phyloP scores from a whole-genome alignment of 2,113 vertebrate genomes.

The Syngnathus floridae region DNA sequence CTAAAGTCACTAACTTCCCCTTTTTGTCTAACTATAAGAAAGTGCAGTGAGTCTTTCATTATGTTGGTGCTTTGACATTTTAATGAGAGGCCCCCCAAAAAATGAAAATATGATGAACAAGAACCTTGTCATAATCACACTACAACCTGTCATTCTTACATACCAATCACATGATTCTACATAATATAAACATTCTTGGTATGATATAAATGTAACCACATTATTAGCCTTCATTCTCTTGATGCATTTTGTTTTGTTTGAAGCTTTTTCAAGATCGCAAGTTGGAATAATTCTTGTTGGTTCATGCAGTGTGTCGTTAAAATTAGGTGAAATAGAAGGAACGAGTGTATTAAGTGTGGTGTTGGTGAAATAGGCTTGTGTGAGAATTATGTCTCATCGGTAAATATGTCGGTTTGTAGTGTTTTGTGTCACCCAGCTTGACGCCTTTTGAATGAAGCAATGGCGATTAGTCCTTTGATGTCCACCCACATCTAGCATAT shows the following conservation, averaged over 20 bases:
- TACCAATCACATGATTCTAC: background rate
- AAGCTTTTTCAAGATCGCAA: background rate
- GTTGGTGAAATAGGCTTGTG: background rate
- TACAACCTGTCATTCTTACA: background rate
- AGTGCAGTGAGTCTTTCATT: background rate
- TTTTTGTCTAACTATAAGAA: too few relatives aligned
- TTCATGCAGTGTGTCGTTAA: background rate
- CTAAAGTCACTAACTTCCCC: too few relatives aligned
- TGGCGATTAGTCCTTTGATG: conserved; percentile 59
- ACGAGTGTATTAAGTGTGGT: background rate
- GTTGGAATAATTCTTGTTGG: background rate
- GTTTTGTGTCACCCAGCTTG: background rate
- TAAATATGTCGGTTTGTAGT: background rate
- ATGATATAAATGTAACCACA: background rate
- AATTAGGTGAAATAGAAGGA: background rate
- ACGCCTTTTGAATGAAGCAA: background rate
- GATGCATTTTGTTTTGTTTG: background rate
- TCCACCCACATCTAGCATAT: conserved; percentile 27
- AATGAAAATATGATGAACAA: background rate
- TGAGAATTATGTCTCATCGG: background rate
- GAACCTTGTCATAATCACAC: background rate
- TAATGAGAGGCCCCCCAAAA: too few relatives aligned
- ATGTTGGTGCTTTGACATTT: background rate
- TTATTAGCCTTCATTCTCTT: background rate
- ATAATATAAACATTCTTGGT: background rate